phyloP scores from a whole-genome alignment of 2,888 invertebrate species.

The Patella depressa region DNA sequence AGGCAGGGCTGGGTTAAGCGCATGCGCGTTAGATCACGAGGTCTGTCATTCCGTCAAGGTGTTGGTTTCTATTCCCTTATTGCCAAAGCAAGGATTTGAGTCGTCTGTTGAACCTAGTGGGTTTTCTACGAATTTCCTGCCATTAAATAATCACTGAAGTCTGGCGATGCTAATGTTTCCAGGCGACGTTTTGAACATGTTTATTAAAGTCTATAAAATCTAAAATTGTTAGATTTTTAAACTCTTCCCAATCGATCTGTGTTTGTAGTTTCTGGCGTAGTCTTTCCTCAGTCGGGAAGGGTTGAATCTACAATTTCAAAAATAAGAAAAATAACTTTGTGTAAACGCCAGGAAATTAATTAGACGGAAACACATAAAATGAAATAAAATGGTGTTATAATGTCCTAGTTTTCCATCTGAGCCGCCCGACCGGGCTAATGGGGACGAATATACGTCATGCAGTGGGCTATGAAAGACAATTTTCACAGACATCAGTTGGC shows the following conservation, averaged over 20 bases:
- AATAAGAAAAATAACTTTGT: neutral
- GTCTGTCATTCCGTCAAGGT: too few relatives aligned
- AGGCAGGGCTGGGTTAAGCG: too few relatives aligned
- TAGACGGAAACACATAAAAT: neutral
- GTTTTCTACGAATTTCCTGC: too few relatives aligned
- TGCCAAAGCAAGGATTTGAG: too few relatives aligned
- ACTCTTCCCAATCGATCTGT: slow-evolving; percentile 64
- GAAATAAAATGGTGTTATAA: neutral
- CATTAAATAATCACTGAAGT: too few relatives aligned
- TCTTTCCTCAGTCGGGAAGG: slow-evolving; percentile 55
- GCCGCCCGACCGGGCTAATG: too few relatives aligned
- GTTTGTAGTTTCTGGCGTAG: slow-evolving; percentile 63
- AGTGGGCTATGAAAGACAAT: too few relatives aligned
- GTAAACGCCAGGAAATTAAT: neutral
- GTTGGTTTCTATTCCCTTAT: too few relatives aligned
- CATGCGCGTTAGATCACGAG: too few relatives aligned
- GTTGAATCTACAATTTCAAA: slow-evolving; percentile 54
- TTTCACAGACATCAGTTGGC: too few relatives aligned
- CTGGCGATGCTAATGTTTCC: slow-evolving; percentile 1
- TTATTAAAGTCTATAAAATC: slow-evolving; percentile 44
- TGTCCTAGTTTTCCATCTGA: neutral
- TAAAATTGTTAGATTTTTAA: slow-evolving; percentile 54
- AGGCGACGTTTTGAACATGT: slow-evolving; percentile 33
- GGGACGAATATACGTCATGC: too few relatives aligned
- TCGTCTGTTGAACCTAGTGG: too few relatives aligned